A percentile compares a stretch with the other conserved stretches of the same genome.
These are phyloP conservation scores for Phymanthus crucifer DNA, from an alignment of 92 coral and sea anemone species.

Conservation along the genomic window DNA sequence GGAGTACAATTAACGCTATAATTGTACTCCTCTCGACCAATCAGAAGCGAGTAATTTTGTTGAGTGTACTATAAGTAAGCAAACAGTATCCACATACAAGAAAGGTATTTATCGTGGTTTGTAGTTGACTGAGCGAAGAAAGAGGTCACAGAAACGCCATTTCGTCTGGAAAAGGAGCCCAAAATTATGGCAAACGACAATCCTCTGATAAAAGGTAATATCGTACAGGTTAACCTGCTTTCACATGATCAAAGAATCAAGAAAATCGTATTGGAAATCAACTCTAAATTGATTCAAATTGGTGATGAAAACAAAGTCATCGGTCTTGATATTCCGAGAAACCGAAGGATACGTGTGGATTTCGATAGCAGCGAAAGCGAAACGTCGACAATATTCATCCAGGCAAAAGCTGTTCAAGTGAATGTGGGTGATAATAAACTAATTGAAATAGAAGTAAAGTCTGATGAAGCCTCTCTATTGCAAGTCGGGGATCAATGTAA, in stretches of 20 bases:
- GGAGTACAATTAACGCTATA: too few relatives aligned
- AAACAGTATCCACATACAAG: not conserved
- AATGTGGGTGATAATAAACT: not conserved
- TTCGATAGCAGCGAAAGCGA: not conserved
- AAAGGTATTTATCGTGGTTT: not conserved
- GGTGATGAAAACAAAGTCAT: not conserved
- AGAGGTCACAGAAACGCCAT: not conserved
- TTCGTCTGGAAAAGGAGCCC: not conserved
- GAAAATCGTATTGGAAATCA: not conserved
- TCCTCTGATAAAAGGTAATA: not conserved
- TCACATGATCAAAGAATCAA: not conserved
- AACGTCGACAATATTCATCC: not conserved
- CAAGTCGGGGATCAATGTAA: conserved; percentile 1
- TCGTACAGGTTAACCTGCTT: not conserved
- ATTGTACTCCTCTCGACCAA: too few relatives aligned
- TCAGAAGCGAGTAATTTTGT: too few relatives aligned
- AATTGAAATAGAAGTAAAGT: not conserved
- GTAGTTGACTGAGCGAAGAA: not conserved
- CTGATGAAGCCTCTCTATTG: not conserved
- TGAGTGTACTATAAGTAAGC: too few relatives aligned
- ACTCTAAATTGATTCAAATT: not conserved
- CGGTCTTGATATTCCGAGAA: not conserved
- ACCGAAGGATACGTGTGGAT: not conserved
- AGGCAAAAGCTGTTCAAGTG: not conserved
- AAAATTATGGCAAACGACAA: not conserved